A percentile compares a stretch with the other conserved stretches of the same genome.
These are phyloP conservation scores for Tromatobia lineatoria DNA, from an alignment of 2,888 invertebrate species.

Conservation along the genomic window DNA sequence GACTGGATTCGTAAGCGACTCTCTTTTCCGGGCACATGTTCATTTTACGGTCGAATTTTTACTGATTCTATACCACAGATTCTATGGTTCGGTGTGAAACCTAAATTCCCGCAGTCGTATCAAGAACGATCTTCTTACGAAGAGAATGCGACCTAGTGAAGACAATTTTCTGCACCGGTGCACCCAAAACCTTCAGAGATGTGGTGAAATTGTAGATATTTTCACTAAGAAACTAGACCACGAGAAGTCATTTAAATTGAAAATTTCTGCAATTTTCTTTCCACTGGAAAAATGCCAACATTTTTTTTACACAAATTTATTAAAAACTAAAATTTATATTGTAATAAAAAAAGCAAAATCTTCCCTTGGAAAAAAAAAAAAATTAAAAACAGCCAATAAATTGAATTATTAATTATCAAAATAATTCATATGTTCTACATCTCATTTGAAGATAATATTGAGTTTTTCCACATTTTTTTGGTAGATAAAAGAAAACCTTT, in stretches of 20 bases:
- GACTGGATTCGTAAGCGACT: not conserved
- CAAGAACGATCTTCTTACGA: not conserved
- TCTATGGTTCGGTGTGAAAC: not conserved
- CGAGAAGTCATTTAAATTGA: not conserved
- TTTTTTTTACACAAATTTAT: not conserved
- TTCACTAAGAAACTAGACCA: not conserved
- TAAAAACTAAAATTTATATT: not conserved
- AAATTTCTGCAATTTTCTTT: not conserved
- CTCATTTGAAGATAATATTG: too few species aligned
- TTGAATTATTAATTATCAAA: too few species aligned
- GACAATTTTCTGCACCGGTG: constrained; percentile 10
- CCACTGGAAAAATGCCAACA: not conserved
- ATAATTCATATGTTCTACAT: too few species aligned
- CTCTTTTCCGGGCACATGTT: not conserved
- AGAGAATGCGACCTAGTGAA: not conserved
- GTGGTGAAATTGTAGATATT: constrained; percentile 2
- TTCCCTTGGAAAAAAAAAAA: too few species aligned
- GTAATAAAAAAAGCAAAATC: not conserved
- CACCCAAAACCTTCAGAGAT: not conserved
- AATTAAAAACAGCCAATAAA: too few species aligned
- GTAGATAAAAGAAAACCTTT: too few species aligned
- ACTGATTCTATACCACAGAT: not conserved
- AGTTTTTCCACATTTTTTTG: too few species aligned
- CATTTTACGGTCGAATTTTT: not conserved
- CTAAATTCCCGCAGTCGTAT: not conserved